These are phyloP conservation scores for Amphiura filiformis DNA, from an alignment of 35 echinoderm and acorn worm species.

Conservation along the genomic window DNA sequence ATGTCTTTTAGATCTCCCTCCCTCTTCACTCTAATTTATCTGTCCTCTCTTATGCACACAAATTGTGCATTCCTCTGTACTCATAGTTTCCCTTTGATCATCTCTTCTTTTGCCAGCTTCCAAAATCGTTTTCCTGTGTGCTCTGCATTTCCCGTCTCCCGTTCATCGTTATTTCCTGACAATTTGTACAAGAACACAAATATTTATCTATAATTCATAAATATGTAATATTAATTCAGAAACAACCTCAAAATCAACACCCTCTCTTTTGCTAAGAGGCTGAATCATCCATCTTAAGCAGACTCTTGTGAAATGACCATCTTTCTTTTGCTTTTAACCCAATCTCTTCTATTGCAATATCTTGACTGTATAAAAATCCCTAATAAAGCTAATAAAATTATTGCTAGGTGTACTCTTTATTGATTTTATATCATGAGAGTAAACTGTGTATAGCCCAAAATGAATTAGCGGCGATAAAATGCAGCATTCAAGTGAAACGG, in stretches of 20 bases:
- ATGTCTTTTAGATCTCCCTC: too few relatives aligned
- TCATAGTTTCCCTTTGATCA: too few relatives aligned
- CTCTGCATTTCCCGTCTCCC: not conserved
- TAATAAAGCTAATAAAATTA: not conserved
- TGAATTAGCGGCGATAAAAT: not conserved
- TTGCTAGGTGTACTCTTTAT: not conserved
- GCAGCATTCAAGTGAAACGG: too few relatives aligned
- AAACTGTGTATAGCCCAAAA: not conserved
- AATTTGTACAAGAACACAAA: not conserved
- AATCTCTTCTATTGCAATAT: not conserved
- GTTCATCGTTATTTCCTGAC: not conserved
- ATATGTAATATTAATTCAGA: not conserved
- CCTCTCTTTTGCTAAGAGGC: not conserved
- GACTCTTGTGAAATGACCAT: not conserved
- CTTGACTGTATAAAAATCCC: not conserved
- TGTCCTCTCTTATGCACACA: too few relatives aligned
- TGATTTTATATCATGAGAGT: not conserved
- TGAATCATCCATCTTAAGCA: not conserved
- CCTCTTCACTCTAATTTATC: too few relatives aligned
- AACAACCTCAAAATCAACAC: not conserved
- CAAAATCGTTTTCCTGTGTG: not conserved
- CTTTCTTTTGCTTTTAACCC: not conserved
- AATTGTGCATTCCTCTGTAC: too few relatives aligned
- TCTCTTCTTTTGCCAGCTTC: too few relatives aligned
- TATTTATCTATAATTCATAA: not conserved